Evolutionary conservation across 2,113 vertebrate genomes (phyloP), one percentile per base, ranked within the genome.

Genomic region (Atherinomorus stipes): DNA sequence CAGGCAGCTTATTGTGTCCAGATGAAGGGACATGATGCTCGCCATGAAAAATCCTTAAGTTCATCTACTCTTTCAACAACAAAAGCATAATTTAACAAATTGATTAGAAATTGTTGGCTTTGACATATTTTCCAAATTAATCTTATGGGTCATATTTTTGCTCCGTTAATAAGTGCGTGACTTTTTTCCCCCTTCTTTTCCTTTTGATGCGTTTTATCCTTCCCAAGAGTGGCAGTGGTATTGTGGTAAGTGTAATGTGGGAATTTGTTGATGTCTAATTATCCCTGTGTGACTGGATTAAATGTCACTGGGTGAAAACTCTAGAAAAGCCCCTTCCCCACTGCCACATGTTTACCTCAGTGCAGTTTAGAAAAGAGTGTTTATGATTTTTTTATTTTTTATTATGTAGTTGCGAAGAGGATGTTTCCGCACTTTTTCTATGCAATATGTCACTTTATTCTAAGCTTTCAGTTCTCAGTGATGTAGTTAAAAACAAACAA

Each of bases 161-260:
- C 16, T 15, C 16, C 1, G 18, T 59, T 59, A 34, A 34, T 34
- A 47, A 19, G n/a, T 47, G 18, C 16, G n/a, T 51, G n/a, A n/a
- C n/a, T n/a, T n/a, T n/a, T n/a, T n/a, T n/a, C n/a, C n/a, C n/a
- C n/a, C n/a, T n/a, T n/a, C n/a, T n/a, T n/a, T n/a, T n/a, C n/a
- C n/a, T n/a, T n/a, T n/a, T n/a, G n/a, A n/a, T n/a, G n/a, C n/a
- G n/a, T n/a, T n/a, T 28, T 37, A 2, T 38, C 22, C 21, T 21
- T 78, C 86, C 64, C 66, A 81, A 94, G 91, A 67, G 70, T 69
- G 80, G 59, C 60, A 0, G 19, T 73, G 89, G 90, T 86, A 76
- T 86, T 63, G 94, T 95, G 91, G 93, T 94, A 92, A 94, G 94
- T 94, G 63, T 60, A 42, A 74, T 50, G 66, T 74, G 80, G 76